A percentile compares a stretch with the other conserved stretches of the same genome.
Conservation (phyloP, 2,797 vertebrate species). For the Scomberomorus guttatus region DNA sequence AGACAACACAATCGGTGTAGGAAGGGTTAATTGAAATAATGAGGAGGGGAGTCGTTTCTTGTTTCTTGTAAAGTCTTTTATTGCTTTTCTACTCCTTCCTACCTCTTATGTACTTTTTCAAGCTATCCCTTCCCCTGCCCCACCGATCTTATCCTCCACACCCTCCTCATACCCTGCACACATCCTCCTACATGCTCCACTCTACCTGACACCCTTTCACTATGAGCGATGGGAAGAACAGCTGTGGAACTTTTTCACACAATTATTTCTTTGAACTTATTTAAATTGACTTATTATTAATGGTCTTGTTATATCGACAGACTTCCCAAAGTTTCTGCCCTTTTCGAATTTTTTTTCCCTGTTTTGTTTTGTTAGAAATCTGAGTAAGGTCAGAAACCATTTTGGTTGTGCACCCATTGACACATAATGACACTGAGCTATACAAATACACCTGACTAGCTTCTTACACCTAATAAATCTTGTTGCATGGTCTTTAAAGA, state of each 20-base stretch:
- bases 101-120: neutral
- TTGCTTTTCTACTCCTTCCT: neutral
- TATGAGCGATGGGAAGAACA: neutral
- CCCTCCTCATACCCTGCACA: too few species aligned
- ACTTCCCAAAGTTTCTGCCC: neutral
- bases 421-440: too few species aligned
- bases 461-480: too few species aligned
- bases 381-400: too few species aligned
- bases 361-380: too few species aligned
- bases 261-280: slow-evolving; percentile 11
- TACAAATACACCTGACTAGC: too few species aligned
- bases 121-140: too few species aligned
- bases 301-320: neutral
- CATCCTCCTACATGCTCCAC: neutral
- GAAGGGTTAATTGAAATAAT: neutral
- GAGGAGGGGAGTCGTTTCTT: neutral
- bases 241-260: slow-evolving; percentile 11
- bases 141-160: neutral
- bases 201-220: neutral
- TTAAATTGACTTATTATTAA: slow-evolving; percentile 17
- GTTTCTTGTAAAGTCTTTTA: neutral
- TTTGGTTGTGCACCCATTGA: too few species aligned
- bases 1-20: neutral
- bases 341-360: too few species aligned
- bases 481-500: too few species aligned